These are phyloP conservation scores for Drosophila imparisetae DNA, from an alignment of 2,888 invertebrate genomes.

Conservation along the genomic window DNA sequence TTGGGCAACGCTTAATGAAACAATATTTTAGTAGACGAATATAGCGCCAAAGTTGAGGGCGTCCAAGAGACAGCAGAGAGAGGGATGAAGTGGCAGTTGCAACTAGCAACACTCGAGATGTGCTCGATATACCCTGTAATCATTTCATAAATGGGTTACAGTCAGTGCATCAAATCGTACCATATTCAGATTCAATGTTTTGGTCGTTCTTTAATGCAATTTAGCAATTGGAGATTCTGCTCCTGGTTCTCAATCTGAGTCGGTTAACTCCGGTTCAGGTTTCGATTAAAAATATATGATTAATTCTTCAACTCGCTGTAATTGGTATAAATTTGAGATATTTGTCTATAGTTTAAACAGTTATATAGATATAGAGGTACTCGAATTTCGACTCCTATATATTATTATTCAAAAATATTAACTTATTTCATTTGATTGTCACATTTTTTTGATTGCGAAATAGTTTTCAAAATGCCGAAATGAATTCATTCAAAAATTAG, in stretches of 20 bases:
- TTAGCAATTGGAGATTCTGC: not conserved
- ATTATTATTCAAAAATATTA: too few relatives aligned
- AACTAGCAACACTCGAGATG: conserved; percentile 23
- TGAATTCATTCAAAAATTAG: not conserved
- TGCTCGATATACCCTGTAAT: conserved; percentile 13
- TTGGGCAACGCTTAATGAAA: conserved; percentile 76
- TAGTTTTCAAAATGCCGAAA: not conserved
- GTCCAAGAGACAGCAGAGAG: not conserved
- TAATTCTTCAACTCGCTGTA: not conserved
- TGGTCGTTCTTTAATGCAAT: not conserved
- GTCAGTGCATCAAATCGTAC: not conserved
- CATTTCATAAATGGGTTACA: not conserved
- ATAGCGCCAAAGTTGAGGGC: conserved; percentile 34
- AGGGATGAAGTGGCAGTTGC: not conserved
- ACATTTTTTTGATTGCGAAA: not conserved
- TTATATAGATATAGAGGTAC: not conserved
- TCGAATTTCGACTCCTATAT: fast-evolving
- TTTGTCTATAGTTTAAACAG: not conserved
- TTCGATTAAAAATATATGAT: not conserved
- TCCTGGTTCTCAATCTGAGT: not conserved
- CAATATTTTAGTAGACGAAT: conserved; percentile 66
- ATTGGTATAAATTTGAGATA: not conserved
- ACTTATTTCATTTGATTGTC: not conserved
- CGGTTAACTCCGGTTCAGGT: not conserved
- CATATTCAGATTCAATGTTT: not conserved